A percentile compares a stretch with the other conserved stretches of the same genome.
These are phyloP conservation scores for Halcyon senegalensis DNA, from an alignment of 2,113 vertebrate species.

Conservation along the genomic window DNA sequence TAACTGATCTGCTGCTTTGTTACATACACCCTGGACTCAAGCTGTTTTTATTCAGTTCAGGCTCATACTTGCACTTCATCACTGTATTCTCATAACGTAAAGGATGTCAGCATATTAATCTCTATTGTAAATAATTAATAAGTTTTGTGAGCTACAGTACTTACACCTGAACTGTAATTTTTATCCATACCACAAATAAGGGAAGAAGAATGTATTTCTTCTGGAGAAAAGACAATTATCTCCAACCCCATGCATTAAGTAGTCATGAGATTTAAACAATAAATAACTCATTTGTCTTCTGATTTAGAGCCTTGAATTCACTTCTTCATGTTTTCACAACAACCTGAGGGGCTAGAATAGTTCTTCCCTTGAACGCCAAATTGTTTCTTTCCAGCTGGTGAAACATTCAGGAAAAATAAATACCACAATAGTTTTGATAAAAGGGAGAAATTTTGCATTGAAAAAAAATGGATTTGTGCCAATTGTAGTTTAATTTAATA, in stretches of 20 bases:
- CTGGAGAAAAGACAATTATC: neutral
- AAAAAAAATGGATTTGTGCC: neutral
- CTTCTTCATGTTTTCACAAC: neutral
- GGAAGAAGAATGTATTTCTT: neutral
- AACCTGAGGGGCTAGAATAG: neutral
- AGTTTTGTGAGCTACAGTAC: neutral
- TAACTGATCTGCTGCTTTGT: neutral
- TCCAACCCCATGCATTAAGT: neutral
- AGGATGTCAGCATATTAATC: slow-evolving; percentile 18
- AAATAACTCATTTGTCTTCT: neutral
- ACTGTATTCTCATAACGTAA: neutral
- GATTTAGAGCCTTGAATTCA: neutral
- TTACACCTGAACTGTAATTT: slow-evolving; percentile 18
- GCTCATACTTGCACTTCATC: neutral
- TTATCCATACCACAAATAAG: neutral
- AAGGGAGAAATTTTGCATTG: neutral
- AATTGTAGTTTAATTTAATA: neutral
- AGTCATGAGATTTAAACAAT: slow-evolving; percentile 4
- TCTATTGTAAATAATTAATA: slow-evolving; percentile 36
- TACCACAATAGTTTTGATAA: neutral
- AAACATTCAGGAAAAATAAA: neutral
- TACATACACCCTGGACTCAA: neutral
- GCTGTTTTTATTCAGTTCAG: neutral
- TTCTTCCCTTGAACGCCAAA: neutral
- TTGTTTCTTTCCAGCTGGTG: neutral